These are phyloP conservation scores for Oryzias javanicus DNA, from an alignment of 2,113 vertebrate species.

Conservation along the genomic window DNA sequence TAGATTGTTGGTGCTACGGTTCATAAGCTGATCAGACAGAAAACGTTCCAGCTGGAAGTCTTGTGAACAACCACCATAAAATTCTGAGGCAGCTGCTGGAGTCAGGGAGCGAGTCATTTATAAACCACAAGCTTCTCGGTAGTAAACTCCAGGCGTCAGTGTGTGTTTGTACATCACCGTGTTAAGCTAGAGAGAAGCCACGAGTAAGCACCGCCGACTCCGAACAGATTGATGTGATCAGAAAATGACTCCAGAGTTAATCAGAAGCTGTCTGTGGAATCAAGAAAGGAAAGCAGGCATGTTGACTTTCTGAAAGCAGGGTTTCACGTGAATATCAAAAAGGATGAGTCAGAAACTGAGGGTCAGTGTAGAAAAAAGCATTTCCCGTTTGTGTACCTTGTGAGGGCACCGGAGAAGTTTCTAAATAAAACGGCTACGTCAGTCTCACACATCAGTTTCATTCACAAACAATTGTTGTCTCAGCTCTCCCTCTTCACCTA, in stretches of 20 bases:
- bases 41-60: background rate
- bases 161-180: slow-evolving; percentile 30
- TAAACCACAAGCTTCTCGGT: slow-evolving; percentile 25
- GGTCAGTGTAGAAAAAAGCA: background rate
- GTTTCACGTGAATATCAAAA: background rate
- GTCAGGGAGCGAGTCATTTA: slow-evolving; percentile 13
- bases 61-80: background rate
- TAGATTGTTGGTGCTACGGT: slow-evolving; percentile 7
- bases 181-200: slow-evolving; percentile 48
- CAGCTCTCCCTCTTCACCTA: too few relatives aligned
- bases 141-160: slow-evolving; percentile 13
- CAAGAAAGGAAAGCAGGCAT: slow-evolving; percentile 2
- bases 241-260: slow-evolving; percentile 47
- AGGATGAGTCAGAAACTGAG: accelerated
- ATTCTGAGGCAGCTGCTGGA: slow-evolving; percentile 39
- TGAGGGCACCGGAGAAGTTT: too few relatives aligned
- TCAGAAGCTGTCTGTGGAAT: slow-evolving; percentile 24
- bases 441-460: too few relatives aligned
- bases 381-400: background rate
- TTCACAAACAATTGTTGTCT: too few relatives aligned
- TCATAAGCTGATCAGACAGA: background rate
- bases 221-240: slow-evolving; percentile 40
- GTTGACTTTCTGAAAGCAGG: background rate
- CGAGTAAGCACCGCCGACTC: slow-evolving; percentile 28
- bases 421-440: too few relatives aligned